These are phyloP conservation scores for Drosophila fulvimacula DNA, from an alignment of 2,888 invertebrate species.

Conservation along the genomic window DNA sequence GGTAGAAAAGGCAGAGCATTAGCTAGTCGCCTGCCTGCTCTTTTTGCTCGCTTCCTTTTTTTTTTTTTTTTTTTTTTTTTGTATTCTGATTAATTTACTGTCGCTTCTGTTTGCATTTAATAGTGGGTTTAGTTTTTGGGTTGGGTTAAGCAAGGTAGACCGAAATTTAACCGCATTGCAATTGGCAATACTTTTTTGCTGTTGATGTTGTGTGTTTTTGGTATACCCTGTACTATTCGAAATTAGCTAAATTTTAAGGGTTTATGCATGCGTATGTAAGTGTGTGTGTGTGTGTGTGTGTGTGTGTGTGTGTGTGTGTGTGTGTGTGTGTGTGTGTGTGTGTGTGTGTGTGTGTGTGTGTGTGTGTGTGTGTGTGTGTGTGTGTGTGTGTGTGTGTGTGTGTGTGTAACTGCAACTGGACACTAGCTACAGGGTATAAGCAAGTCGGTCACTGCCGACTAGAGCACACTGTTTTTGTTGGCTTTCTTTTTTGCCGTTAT, in stretches of 20 bases:
- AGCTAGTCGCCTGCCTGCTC: neutral
- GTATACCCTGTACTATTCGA: no score
- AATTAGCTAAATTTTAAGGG: no score
- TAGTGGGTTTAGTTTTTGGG: slow-evolving; percentile 6
- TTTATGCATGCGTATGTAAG: no score
- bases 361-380: neutral
- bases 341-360: neutral
- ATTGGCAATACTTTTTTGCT: slow-evolving; percentile 27
- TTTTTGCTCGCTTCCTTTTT: no score
- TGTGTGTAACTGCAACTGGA: neutral
- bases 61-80: no score
- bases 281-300: no score
- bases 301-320: neutral
- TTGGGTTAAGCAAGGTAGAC: slow-evolving; percentile 19
- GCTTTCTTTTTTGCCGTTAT: slow-evolving; percentile 5
- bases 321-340: slow-evolving; percentile 12
- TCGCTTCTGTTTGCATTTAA: slow-evolving; percentile 13
- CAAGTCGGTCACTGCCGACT: neutral
- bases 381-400: neutral
- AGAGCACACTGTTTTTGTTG: slow-evolving; percentile 16
- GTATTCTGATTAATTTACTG: slow-evolving; percentile 17
- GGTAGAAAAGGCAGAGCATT: slow-evolving; percentile 25
- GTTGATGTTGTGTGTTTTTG: slow-evolving; percentile 8
- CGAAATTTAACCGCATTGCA: slow-evolving; percentile 22
- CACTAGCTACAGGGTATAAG: neutral